These are phyloP conservation scores for Tauraco erythrolophus DNA, from an alignment of 2,113 vertebrate species.

Conservation along the genomic window DNA sequence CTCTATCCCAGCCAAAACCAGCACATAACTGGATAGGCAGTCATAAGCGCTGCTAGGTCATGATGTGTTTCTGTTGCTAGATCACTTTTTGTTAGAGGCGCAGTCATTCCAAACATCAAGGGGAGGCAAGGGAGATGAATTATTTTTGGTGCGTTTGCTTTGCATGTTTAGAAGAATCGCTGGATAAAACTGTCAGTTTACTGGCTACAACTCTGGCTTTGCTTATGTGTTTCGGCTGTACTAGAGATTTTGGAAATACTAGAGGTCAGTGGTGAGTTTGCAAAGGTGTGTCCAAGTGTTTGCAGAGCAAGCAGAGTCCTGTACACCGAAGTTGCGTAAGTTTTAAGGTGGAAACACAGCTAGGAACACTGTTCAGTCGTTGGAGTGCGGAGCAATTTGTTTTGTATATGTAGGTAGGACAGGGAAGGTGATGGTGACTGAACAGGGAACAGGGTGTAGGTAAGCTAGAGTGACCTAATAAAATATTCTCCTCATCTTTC, in stretches of 20 bases:
- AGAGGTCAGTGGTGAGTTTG: background rate
- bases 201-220: background rate
- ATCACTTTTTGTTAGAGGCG: background rate
- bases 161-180: background rate
- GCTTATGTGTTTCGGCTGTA: background rate
- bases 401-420: background rate
- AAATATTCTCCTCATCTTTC: background rate
- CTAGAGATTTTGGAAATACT: background rate
- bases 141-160: background rate
- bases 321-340: background rate
- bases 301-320: background rate
- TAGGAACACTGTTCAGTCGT: background rate
- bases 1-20: too few relatives aligned
- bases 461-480: background rate
- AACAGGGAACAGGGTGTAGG: background rate
- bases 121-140: background rate
- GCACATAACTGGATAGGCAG: background rate
- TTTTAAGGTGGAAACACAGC: background rate
- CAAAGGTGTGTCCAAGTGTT: background rate
- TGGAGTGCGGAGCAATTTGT: background rate
- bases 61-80: background rate
- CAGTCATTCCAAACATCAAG: background rate
- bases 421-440: background rate
- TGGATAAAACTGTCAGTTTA: background rate
- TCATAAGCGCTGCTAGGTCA: background rate